Base-by-base conservation (phyloP, 2,797 vertebrate genomes). In the Mus caroli region DNA sequence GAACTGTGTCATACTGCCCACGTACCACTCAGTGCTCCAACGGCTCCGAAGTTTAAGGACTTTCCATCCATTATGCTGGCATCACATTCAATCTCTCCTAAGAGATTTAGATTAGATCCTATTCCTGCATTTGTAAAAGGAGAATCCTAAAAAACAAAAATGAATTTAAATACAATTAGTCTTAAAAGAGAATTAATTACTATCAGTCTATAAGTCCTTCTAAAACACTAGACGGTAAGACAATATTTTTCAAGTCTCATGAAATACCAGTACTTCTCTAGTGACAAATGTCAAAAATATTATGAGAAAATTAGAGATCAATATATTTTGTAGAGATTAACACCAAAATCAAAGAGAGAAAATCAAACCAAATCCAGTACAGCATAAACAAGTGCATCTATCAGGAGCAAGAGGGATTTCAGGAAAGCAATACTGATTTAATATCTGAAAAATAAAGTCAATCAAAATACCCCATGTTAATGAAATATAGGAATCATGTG, bases 21-120 rank as follows among this genome's bases (percentile, higher is more conserved):
- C 99, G 97, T 99, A 99, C 99, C 99, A 98, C 99, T 99, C 95
- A 99, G 98, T 62, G 99, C 99, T 94, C 99, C 99, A 75, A 99
- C 99, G 64, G 99, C 99, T 98, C 99, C 99, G 97, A 99, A 99
- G 98, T 99, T 99, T 97, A 99, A 98, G 8, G 99, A 99, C 97
- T 99, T 99, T 93, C 99, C 99, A 98, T 99, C 99, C 99, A 99
- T 99, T 98, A 99, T 99, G 97, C 99, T 99, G 92, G 99, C 99
- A 97, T 99, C 99, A 98, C 99, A 99, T 98, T 99, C 99, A 96
- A 99, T 99, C 98, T 99, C 99, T 94, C 99, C 99, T 46, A 99
- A 98, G 97, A 99, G 99, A 98, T 99, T 99, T 94, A 99, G 98
- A 98, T 99, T 99, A 97, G 99, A 99, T 79, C 99, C 99, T 98